phyloP scores from a whole-genome alignment of 2,888 invertebrate species.

The Napeogenes inachia region DNA sequence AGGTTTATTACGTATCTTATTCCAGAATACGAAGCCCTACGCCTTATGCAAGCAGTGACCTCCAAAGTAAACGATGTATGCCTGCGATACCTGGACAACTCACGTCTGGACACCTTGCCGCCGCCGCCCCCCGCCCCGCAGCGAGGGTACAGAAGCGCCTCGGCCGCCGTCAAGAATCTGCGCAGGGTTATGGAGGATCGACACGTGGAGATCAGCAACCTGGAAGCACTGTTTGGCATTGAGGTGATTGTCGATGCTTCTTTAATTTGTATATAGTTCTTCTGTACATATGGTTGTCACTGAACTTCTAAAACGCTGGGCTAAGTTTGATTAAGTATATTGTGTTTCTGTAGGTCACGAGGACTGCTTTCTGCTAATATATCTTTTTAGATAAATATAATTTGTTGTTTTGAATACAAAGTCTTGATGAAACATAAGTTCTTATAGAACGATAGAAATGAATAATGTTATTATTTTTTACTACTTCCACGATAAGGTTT shows the following conservation, averaged over 20 bases:
- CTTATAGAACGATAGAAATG: too few relatives aligned
- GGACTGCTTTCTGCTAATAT: too few relatives aligned
- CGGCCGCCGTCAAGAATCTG: slow-evolving; percentile 87
- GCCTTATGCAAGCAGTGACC: slow-evolving; percentile 85
- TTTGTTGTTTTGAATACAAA: too few relatives aligned
- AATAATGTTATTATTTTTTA: too few relatives aligned
- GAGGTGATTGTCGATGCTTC: slow-evolving; percentile 72
- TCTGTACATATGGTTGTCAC: too few relatives aligned
- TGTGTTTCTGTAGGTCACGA: too few relatives aligned
- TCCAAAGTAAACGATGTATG: slow-evolving; percentile 84
- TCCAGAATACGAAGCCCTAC: slow-evolving; percentile 84
- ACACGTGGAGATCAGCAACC: slow-evolving; percentile 88
- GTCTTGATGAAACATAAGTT: too few relatives aligned
- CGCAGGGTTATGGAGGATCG: slow-evolving; percentile 95
- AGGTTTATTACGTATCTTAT: slow-evolving; percentile 32
- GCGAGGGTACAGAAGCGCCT: slow-evolving; percentile 74
- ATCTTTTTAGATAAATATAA: too few relatives aligned
- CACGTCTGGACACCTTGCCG: slow-evolving; percentile 79
- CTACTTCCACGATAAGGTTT: too few relatives aligned
- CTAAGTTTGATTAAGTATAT: too few relatives aligned
- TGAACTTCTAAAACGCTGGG: too few relatives aligned
- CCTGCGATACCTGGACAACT: slow-evolving; percentile 82
- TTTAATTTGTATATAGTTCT: not conserved
- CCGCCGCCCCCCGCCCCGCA: slow-evolving; percentile 77
- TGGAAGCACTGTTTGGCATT: slow-evolving; percentile 88